These are phyloP conservation scores for Crotophaga sulcirostris DNA, from an alignment of 2,113 vertebrate species.

Conservation along the genomic window DNA sequence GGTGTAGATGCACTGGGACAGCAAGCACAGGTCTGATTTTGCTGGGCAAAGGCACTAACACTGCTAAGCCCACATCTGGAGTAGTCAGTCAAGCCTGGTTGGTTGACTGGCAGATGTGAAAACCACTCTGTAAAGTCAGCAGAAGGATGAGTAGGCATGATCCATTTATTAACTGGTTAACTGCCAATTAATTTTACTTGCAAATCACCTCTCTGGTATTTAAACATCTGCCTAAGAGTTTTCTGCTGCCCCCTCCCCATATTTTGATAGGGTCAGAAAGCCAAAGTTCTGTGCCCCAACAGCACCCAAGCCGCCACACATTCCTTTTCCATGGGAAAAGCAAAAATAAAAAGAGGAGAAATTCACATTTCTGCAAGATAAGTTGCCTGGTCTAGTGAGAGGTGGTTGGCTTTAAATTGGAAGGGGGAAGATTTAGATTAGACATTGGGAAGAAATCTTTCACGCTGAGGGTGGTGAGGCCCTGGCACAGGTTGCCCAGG, in stretches of 20 bases:
- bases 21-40: not conserved
- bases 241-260: not conserved
- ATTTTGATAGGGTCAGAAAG: not conserved
- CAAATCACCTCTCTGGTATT: not conserved
- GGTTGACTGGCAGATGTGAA: not conserved
- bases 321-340: not conserved
- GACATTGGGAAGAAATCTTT: no score
- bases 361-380: not conserved
- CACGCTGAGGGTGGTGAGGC: no score
- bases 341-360: not conserved
- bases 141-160: slow-evolving; percentile 46
- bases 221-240: not conserved
- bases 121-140: slow-evolving; percentile 36
- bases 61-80: not conserved
- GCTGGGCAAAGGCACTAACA: not conserved
- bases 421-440: no score
- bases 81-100: not conserved
- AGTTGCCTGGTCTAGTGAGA: not conserved
- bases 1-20: not conserved
- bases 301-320: not conserved
- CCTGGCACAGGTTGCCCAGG: no score
- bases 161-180: slow-evolving; percentile 59
- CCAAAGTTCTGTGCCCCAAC: not conserved
- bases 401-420: no score
- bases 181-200: slow-evolving; percentile 27